Percentiles rank a stretch among this genome's conserved stretches.
Evolutionary conservation across 2,113 vertebrate species (phyloP).

Genomic region (Rafetus swinhoei): DNA sequence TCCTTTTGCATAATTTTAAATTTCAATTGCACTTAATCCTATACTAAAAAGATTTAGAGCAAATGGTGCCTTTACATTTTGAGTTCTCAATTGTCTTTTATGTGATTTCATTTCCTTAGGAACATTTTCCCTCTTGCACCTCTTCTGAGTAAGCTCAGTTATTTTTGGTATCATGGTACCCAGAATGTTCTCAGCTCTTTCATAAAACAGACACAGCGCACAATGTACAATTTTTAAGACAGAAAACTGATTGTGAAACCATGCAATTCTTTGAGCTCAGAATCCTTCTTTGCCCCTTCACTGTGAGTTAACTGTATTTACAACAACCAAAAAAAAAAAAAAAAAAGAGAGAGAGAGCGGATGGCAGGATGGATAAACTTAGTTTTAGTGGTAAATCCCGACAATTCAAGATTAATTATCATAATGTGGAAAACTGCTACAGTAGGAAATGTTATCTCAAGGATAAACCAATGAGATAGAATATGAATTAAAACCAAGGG

Average conservation of each 20-base stretch:
- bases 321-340: constrained; percentile 29
- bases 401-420: constrained; percentile 7
- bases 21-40: constrained; percentile 61
- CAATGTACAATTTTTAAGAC: background rate
- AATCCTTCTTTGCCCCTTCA: constrained; percentile 32
- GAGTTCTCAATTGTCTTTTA: constrained; percentile 4
- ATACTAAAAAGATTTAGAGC: constrained; percentile 29
- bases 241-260: constrained; percentile 39
- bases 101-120: constrained; percentile 48
- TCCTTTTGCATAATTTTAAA: constrained; percentile 63
- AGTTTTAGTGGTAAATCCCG: constrained; percentile 50
- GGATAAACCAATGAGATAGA: constrained; percentile 65
- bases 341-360: too few relatives aligned
- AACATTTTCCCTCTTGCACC: constrained; percentile 23
- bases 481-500: background rate
- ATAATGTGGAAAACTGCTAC: constrained; percentile 50
- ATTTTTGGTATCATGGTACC: constrained; percentile 48
- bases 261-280: background rate
- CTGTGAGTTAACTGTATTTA: constrained; percentile 36
- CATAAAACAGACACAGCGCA: constrained; percentile 34
- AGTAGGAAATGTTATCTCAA: constrained; percentile 43
- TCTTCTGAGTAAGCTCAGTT: background rate
- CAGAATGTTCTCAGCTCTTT: background rate
- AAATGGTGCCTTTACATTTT: constrained; percentile 48
- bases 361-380: background rate